phyloP scores from a whole-genome alignment of 2,888 invertebrate species.

The Corbicula japonica region DNA sequence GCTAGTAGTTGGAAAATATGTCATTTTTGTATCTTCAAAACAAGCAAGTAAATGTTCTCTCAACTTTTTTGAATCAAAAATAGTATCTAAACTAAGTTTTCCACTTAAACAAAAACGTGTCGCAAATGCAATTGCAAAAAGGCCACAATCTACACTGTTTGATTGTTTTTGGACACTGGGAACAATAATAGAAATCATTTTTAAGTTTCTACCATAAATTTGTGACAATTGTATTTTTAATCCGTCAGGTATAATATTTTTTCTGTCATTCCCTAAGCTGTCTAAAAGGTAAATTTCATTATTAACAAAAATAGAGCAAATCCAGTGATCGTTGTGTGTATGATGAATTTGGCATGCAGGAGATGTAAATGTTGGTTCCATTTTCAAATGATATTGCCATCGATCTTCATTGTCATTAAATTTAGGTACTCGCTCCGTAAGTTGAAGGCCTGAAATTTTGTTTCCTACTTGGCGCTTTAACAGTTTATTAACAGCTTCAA shows the following conservation, averaged over 20 bases:
- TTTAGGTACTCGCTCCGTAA: slow-evolving; percentile 23
- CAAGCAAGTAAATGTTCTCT: too few relatives aligned
- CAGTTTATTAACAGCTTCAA: slow-evolving; percentile 31
- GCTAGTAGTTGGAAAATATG: too few relatives aligned
- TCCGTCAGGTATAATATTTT: slow-evolving; percentile 17
- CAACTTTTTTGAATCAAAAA: too few relatives aligned
- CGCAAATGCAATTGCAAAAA: slow-evolving; percentile 8
- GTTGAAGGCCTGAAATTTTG: slow-evolving; percentile 8
- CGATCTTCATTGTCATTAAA: slow-evolving; percentile 18
- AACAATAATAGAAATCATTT: slow-evolving; percentile 8
- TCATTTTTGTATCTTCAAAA: too few relatives aligned
- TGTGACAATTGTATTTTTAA: slow-evolving; percentile 27
- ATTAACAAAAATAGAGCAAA: slow-evolving; percentile 11
- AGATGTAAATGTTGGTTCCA: slow-evolving; percentile 3
- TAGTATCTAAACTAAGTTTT: background rate
- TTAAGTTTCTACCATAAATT: slow-evolving; percentile 17
- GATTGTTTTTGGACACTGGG: slow-evolving; percentile 16
- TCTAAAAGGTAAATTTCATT: slow-evolving; percentile 13
- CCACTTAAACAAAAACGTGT: background rate
- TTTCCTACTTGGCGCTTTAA: background rate
- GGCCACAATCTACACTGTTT: slow-evolving; percentile 8
- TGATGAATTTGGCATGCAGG: slow-evolving; percentile 35
- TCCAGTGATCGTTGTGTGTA: slow-evolving; percentile 27
- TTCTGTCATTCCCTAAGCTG: slow-evolving; percentile 23
- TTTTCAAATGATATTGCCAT: slow-evolving; percentile 3